Conservation (phyloP, 2,113 vertebrate genomes). For the Dolichotis patagonum region DNA sequence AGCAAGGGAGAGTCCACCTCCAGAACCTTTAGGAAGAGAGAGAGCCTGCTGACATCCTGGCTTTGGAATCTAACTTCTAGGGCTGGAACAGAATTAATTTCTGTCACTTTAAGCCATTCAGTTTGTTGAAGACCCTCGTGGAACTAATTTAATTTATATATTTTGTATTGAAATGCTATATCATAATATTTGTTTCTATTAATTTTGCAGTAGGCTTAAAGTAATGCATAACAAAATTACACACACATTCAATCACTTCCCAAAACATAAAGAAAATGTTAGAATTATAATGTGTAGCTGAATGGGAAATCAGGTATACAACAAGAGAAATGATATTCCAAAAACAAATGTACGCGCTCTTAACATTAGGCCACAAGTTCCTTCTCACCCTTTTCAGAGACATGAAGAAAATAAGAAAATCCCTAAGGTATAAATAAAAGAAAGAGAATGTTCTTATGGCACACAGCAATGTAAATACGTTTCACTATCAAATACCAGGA, state of each 20-base stretch:
- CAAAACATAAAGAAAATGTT: background rate
- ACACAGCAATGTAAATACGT: background rate
- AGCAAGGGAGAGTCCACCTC: background rate
- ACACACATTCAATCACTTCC: background rate
- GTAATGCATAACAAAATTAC: background rate
- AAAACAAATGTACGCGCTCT: background rate
- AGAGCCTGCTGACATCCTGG: background rate
- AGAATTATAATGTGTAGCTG: background rate
- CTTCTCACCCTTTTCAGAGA: background rate
- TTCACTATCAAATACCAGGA: background rate
- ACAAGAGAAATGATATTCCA: background rate
- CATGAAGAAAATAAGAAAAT: background rate
- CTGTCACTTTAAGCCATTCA: background rate
- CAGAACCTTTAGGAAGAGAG: background rate
- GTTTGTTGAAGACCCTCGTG: background rate
- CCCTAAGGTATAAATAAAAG: background rate
- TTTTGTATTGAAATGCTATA: background rate
- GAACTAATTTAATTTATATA: background rate
- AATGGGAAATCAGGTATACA: background rate
- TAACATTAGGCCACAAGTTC: background rate
- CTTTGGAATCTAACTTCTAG: background rate
- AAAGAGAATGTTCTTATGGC: background rate
- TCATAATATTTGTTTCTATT: background rate
- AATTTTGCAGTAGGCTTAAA: constrained; percentile 8
- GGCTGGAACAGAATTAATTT: background rate